Evolutionary conservation across 2,888 invertebrate genomes (phyloP).

Genomic region (Agonopterix arenella): DNA sequence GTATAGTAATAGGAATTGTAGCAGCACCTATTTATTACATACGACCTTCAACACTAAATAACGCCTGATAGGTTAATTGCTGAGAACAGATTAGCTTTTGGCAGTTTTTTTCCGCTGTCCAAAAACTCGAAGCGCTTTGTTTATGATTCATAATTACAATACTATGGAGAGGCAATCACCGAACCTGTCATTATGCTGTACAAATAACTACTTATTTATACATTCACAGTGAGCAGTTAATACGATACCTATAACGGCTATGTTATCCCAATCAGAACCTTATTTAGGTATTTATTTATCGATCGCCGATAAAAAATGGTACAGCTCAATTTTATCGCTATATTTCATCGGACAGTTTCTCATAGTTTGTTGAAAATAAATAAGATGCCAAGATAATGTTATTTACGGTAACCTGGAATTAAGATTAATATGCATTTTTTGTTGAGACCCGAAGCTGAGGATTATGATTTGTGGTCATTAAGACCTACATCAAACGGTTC

Average conservation of each 20-base stretch:
- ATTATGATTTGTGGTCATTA: slow-evolving; percentile 63
- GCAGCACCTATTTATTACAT: slow-evolving; percentile 45
- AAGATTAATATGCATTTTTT: slow-evolving; percentile 64
- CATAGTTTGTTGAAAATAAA: slow-evolving; percentile 28
- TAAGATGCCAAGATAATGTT: slow-evolving; percentile 27
- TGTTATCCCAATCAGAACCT: slow-evolving; percentile 29
- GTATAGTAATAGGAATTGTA: slow-evolving; percentile 34
- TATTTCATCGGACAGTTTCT: slow-evolving; percentile 47
- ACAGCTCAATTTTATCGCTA: slow-evolving; percentile 36
- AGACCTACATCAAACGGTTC: slow-evolving; percentile 54
- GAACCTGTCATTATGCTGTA: slow-evolving; percentile 68
- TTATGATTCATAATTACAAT: slow-evolving; percentile 73
- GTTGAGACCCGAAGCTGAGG: slow-evolving; percentile 27
- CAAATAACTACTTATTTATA: slow-evolving; percentile 69
- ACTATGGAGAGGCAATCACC: slow-evolving; percentile 61
- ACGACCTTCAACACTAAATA: slow-evolving; percentile 66
- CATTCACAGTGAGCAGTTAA: slow-evolving; percentile 48
- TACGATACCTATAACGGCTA: slow-evolving; percentile 41
- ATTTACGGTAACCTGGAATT: slow-evolving; percentile 54
- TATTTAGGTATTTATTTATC: slow-evolving; percentile 52
- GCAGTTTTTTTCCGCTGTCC: slow-evolving; percentile 56
- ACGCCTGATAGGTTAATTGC: slow-evolving; percentile 71
- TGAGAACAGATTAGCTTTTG: slow-evolving; percentile 65
- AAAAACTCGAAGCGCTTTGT: slow-evolving; percentile 54
- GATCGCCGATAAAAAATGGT: slow-evolving; percentile 42